Percentiles rank a stretch among this genome's conserved stretches.
phyloP scores from a whole-genome alignment of 2,797 vertebrate genomes.

The Enteromius radiatus region DNA sequence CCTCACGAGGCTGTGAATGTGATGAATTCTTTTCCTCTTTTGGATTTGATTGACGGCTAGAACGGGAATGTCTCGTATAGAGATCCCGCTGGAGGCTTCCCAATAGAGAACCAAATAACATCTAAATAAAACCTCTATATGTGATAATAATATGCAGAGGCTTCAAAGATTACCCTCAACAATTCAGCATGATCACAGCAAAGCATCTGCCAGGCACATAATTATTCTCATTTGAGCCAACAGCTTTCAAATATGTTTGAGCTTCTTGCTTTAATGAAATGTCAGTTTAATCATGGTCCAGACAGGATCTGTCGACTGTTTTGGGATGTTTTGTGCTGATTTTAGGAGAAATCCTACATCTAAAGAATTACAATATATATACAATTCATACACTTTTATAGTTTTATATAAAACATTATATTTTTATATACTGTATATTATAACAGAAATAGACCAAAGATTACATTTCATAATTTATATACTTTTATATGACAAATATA shows the following conservation, averaged over 20 bases:
- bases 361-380: background rate
- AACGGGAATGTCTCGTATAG: conserved; percentile 35
- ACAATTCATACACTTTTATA: background rate
- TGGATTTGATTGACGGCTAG: conserved; percentile 43
- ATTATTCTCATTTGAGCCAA: conserved; percentile 25
- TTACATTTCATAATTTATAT: too few species aligned
- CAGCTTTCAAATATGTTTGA: background rate
- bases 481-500: too few species aligned
- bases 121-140: conserved; percentile 34
- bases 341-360: background rate
- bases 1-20: conserved; percentile 19
- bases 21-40: conserved; percentile 10
- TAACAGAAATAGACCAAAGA: background rate
- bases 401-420: background rate
- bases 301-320: background rate
- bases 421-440: too few species aligned
- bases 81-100: conserved; percentile 15
- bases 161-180: conserved; percentile 30
- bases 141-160: conserved; percentile 24
- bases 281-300: background rate
- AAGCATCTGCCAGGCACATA: conserved; percentile 28
- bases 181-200: conserved; percentile 5
- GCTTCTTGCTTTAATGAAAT: background rate
- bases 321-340: background rate
- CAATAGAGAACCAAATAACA: conserved; percentile 6